Percentiles rank a stretch among this genome's conserved stretches.
Evolutionary conservation across 2,888 invertebrate species (phyloP).

Genomic region (Macrosiphum euphorbiae): DNA sequence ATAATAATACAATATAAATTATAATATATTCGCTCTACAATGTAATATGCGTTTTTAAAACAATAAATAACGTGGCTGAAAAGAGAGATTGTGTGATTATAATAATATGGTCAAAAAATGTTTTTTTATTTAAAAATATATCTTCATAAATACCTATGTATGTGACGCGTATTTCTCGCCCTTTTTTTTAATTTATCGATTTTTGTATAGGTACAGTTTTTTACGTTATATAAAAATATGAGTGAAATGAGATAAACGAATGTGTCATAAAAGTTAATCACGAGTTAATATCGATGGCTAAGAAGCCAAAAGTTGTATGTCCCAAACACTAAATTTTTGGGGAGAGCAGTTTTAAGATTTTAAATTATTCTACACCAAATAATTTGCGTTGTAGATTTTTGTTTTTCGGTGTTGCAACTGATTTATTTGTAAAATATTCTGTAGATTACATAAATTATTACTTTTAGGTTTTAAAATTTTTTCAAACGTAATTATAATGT

Average conservation of each 20-base stretch:
- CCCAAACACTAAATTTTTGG: too few relatives aligned
- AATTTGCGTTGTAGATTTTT: too few relatives aligned
- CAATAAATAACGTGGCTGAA: neutral
- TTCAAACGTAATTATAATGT: too few relatives aligned
- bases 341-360: too few relatives aligned
- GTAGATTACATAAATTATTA: too few relatives aligned
- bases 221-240: neutral
- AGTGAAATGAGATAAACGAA: neutral
- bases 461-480: too few relatives aligned
- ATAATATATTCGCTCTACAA: neutral
- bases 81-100: neutral
- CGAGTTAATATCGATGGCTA: too few relatives aligned
- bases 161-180: neutral
- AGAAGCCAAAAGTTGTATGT: too few relatives aligned
- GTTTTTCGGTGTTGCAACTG: too few relatives aligned
- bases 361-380: too few relatives aligned
- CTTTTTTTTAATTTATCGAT: neutral
- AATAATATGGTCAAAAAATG: neutral
- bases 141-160: neutral
- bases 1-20: slow-evolving; percentile 1
- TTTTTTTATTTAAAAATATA: neutral
- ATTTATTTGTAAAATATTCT: too few relatives aligned
- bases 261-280: neutral
- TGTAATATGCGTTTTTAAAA: neutral
- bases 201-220: neutral